Evolutionary conservation across 2,113 vertebrate species (phyloP), one percentile per base, ranked within the genome.

Genomic region (Hippocampus barbouri): DNA sequence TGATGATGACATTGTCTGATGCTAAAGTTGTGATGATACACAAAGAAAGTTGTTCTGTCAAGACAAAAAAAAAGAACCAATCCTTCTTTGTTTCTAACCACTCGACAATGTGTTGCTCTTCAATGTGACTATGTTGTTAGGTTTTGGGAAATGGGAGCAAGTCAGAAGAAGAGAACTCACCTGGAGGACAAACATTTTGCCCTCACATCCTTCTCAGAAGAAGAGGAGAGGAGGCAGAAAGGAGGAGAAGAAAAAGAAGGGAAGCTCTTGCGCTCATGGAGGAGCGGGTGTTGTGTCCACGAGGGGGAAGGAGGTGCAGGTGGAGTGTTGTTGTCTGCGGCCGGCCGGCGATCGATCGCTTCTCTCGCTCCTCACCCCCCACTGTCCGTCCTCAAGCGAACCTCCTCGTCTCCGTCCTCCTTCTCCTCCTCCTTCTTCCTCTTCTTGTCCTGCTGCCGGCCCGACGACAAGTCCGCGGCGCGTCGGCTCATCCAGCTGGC

Each of bases 401-500:
- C 43, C 43, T 45, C 43, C 30, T 16, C 61, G 15, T 18, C 30
- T 4, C 21, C 5, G 3, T 11, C 9, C n/a, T 14, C 40, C 38
- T 18, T 5, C 62, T 40, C 8, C 2, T 41, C 2, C n/a, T 65
- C 62, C 21, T 40, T 12, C 20, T 66, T 23, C 43, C 1, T 18
- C 18, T 43, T 6, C 64, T 27, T 8, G 25, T 30, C 59, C 27
- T 30, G 16, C 59, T 27, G 25, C 23, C 25, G 57, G 23, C 23
- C 18, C 20, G 49, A n/a, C 53, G 20, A 54, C 53, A n/a, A 54
- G 53, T 54, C 45, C 34, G 63, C 59, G 27, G 14, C 27, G 2
- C 69, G 5, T 62, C 64, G 59, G 21, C 78, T 5, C 38, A 8
- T 56, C 65, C 85, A 70, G 80, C 74, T 5, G 75, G 51, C 66